Evolutionary conservation across 2,113 vertebrate genomes (phyloP).

Genomic region (Oryzias javanicus): DNA sequence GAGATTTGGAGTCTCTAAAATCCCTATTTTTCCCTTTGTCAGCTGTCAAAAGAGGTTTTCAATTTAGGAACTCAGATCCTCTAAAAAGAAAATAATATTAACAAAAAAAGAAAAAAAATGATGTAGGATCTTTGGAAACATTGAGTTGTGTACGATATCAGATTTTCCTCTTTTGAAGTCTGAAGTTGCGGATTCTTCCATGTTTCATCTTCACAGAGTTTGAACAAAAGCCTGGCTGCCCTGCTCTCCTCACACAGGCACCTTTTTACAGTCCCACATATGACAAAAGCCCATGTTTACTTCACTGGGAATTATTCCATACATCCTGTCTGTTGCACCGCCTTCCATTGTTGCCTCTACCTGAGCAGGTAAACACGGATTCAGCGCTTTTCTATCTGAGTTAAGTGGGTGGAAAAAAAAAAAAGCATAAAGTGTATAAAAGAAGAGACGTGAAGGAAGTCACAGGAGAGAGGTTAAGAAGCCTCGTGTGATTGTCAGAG

Average conservation of each 20-base stretch:
- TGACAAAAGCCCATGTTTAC: slow-evolving; percentile 68
- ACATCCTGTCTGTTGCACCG: slow-evolving; percentile 67
- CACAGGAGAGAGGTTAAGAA: slow-evolving; percentile 16
- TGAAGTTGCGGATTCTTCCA: slow-evolving; percentile 51
- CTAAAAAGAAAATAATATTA: slow-evolving; percentile 20
- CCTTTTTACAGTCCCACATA: slow-evolving; percentile 51
- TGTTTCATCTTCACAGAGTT: slow-evolving; percentile 28
- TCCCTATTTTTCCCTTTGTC: slow-evolving; percentile 50
- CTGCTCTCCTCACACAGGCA: slow-evolving; percentile 20
- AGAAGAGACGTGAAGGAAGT: slow-evolving; percentile 33
- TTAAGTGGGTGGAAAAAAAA: slow-evolving; percentile 53
- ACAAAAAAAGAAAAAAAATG: slow-evolving; percentile 38
- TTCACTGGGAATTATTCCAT: slow-evolving; percentile 35
- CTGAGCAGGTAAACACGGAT: slow-evolving; percentile 44
- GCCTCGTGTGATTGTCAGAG: slow-evolving; percentile 18
- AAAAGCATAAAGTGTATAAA: slow-evolving; percentile 43
- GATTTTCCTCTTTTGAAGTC: slow-evolving; percentile 63
- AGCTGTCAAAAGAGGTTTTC: slow-evolving; percentile 47
- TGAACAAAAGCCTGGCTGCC: slow-evolving; percentile 42
- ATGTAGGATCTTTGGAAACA: slow-evolving; percentile 43
- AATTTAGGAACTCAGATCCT: slow-evolving; percentile 57
- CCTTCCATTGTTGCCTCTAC: slow-evolving; percentile 54
- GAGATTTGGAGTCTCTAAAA: slow-evolving; percentile 47
- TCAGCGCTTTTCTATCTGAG: slow-evolving; percentile 33
- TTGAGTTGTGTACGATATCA: slow-evolving; percentile 65